These are phyloP conservation scores for Lepidochrysops patricia DNA, from an alignment of 2,888 invertebrate genomes.

Conservation along the genomic window DNA sequence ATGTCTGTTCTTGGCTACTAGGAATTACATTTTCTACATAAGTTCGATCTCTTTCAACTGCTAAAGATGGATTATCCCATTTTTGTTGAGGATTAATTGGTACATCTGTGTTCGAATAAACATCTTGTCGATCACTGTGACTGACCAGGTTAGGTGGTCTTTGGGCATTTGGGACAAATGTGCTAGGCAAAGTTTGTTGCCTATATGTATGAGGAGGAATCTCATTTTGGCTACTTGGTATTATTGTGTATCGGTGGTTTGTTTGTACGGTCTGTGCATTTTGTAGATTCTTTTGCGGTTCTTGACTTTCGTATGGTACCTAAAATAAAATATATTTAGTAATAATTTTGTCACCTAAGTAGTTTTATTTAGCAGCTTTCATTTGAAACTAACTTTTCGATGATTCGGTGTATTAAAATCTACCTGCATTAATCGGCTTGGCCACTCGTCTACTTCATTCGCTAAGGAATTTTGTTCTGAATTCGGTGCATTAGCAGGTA, in stretches of 20 bases:
- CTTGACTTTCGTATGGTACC: not conserved
- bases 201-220: not conserved
- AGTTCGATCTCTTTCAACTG: not conserved
- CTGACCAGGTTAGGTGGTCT: not conserved
- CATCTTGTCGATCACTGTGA: not conserved
- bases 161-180: not conserved
- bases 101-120: not conserved
- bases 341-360: not conserved
- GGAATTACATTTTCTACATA: not conserved
- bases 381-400: not conserved
- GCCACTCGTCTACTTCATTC: not conserved
- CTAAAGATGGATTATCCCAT: not conserved
- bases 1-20: not conserved
- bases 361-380: not conserved
- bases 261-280: not conserved
- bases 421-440: not conserved
- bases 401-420: not conserved
- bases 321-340: not conserved
- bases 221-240: not conserved
- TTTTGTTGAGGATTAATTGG: not conserved
- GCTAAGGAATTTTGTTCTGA: not conserved
- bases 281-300: not conserved
- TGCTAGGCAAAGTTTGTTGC: not conserved
- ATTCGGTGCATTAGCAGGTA: not conserved
- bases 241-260: not conserved